Percentiles rank a stretch among this genome's conserved stretches.
phyloP scores from a whole-genome alignment of 2,888 invertebrate genomes.

The Drosophila paucipuncta region DNA sequence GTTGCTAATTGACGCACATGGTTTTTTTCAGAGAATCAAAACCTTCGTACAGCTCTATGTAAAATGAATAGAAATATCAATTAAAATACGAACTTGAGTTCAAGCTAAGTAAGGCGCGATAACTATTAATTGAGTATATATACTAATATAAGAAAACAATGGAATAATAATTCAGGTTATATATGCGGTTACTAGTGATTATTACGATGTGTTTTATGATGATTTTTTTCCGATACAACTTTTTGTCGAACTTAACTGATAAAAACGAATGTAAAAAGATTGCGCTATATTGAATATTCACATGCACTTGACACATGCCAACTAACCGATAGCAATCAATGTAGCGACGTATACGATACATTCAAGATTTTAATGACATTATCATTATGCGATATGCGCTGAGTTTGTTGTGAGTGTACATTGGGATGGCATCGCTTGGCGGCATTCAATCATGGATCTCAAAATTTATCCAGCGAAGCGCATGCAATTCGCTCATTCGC shows the following conservation, averaged over 20 bases:
- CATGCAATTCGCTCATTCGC: conserved; percentile 67
- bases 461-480: conserved; percentile 54
- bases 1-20: conserved; percentile 52
- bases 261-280: neutral
- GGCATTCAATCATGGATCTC: conserved; percentile 41
- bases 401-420: conserved; percentile 1
- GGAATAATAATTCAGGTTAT: neutral
- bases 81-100: neutral
- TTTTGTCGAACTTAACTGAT: neutral
- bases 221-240: neutral
- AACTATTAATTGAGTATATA: neutral
- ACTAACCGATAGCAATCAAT: conserved; percentile 12
- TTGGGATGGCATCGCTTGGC: conserved; percentile 32
- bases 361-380: conserved; percentile 29
- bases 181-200: neutral
- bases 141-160: neutral
- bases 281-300: neutral
- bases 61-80: neutral
- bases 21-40: neutral
- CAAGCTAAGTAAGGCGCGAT: neutral
- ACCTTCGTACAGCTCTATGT: neutral
- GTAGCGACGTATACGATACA: neutral
- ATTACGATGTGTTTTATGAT: neutral
- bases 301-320: neutral
- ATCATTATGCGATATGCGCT: conserved; percentile 6